Evolutionary conservation across 2,113 vertebrate genomes (phyloP).

Genomic region (Ranitomeya variabilis): DNA sequence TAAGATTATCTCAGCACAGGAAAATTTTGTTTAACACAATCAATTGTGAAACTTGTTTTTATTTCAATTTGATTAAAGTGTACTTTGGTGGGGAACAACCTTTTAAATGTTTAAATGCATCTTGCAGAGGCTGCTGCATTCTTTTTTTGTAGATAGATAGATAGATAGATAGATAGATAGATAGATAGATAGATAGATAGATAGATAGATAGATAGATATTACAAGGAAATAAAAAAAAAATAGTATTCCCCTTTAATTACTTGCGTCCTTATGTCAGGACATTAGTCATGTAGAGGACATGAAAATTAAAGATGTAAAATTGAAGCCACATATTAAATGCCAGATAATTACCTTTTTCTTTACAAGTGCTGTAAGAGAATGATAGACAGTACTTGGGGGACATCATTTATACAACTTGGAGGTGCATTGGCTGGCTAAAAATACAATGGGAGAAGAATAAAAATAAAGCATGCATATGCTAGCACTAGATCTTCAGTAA

Average conservation of each 20-base stretch:
- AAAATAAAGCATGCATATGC: conserved; percentile 58
- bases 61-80: no score
- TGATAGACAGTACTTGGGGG: conserved; percentile 58
- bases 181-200: conserved; percentile 1
- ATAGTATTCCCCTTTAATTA: conserved; percentile 52
- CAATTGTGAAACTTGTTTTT: no score
- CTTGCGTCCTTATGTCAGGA: conserved; percentile 55
- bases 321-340: conserved; percentile 54
- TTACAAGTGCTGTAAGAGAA: conserved; percentile 43
- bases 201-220: conserved; percentile 4
- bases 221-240: neutral
- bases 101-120: no score
- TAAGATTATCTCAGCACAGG: no score
- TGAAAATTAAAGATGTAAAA: conserved; percentile 56
- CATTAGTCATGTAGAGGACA: conserved; percentile 56
- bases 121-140: no score
- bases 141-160: neutral
- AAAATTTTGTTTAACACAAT: no score
- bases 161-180: neutral
- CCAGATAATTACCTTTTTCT: conserved; percentile 55
- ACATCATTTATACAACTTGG: conserved; percentile 54
- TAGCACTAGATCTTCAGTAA: conserved; percentile 50
- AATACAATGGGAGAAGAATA: conserved; percentile 53
- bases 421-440: conserved; percentile 54
- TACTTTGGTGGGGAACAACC: no score